phyloP scores from a whole-genome alignment of 2,888 invertebrate species.

The Cataglyphis cursor region DNA sequence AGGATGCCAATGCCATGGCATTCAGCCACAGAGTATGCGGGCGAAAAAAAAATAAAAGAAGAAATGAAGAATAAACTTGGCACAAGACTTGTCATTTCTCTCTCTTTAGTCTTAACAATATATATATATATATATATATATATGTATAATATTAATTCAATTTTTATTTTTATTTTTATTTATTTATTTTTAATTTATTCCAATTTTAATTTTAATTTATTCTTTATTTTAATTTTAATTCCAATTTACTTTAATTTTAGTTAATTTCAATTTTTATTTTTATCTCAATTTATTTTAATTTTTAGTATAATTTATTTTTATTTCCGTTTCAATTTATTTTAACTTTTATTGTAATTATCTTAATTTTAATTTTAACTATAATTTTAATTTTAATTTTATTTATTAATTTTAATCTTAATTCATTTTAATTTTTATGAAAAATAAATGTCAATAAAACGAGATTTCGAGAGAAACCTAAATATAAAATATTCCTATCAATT shows the following conservation, averaged over 20 bases:
- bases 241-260: background rate
- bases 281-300: too few relatives aligned
- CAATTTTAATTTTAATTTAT: background rate
- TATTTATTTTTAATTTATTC: background rate
- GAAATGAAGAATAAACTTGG: conserved; percentile 6
- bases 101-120: background rate
- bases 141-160: background rate
- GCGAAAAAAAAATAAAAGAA: background rate
- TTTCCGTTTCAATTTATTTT: too few relatives aligned
- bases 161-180: background rate
- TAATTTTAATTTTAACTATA: too few relatives aligned
- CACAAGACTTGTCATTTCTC: background rate
- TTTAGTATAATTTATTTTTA: too few relatives aligned
- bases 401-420: too few relatives aligned
- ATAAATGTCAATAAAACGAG: conserved; percentile 8
- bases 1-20: conserved; percentile 48
- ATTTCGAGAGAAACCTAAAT: background rate
- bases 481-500: conserved; percentile 1
- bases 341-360: too few relatives aligned
- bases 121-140: background rate
- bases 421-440: background rate
- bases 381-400: background rate
- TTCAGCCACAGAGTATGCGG: conserved; percentile 12
- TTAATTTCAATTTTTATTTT: too few relatives aligned
- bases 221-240: background rate